Evolutionary conservation across 1,140 invertebrate genomes (phyloP).

Genomic region (Drosophila ercepeae): DNA sequence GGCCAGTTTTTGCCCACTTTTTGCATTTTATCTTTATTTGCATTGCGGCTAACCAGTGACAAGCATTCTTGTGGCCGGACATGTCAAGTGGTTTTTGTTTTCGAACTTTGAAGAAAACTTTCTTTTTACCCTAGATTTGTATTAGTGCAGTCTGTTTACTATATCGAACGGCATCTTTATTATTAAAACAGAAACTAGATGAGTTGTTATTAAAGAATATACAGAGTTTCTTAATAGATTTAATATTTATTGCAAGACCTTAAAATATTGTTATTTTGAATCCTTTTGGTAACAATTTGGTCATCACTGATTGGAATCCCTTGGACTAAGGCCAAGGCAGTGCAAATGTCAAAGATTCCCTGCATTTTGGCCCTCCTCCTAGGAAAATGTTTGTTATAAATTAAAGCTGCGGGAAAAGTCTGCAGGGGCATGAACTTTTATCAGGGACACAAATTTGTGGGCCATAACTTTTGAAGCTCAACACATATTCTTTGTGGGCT

Average conservation of each 20-base stretch:
- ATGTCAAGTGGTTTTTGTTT: conserved; percentile 49
- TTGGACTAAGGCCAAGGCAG: conserved; percentile 27
- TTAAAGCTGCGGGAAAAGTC: conserved; percentile 42
- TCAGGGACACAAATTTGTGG: conserved; percentile 30
- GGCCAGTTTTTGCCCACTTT: conserved; percentile 48
- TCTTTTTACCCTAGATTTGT: conserved; percentile 17
- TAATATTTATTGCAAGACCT: too few relatives aligned
- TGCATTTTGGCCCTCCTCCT: not conserved
- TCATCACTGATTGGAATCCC: not conserved
- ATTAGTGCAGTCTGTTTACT: not conserved
- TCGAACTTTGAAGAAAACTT: conserved; percentile 45
- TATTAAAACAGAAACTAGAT: not conserved
- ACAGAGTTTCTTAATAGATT: too few relatives aligned
- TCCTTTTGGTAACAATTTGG: not conserved
- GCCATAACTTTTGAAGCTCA: conserved; percentile 10
- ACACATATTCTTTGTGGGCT: not conserved
- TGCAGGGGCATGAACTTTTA: conserved; percentile 40
- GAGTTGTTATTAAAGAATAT: too few relatives aligned
- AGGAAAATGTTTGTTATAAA: conserved; percentile 47
- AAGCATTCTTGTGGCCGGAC: conserved; percentile 45
- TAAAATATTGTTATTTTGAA: not conserved
- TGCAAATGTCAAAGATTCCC: conserved; percentile 47
- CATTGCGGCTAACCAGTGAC: conserved; percentile 50
- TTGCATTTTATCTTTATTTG: conserved; percentile 53
- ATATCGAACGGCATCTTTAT: not conserved